Percentiles rank a stretch among this genome's conserved stretches.
Evolutionary conservation across 2,797 vertebrate species (phyloP).

Genomic region (Poeciliopsis infans): DNA sequence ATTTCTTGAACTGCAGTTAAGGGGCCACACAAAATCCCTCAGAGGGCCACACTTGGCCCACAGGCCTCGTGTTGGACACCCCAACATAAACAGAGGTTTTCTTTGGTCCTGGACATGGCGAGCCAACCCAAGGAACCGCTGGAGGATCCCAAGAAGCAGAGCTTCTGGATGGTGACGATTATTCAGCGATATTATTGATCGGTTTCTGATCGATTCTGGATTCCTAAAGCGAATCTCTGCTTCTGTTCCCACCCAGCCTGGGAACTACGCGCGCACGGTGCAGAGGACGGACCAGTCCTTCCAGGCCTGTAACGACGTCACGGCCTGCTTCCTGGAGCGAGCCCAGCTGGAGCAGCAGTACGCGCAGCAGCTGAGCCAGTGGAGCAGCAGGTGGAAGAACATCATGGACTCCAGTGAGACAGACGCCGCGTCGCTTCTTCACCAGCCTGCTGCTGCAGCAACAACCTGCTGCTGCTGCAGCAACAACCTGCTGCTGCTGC

Average conservation of each 20-base stretch:
- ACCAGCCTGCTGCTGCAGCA: too few relatives aligned
- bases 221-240: neutral
- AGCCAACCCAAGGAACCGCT: constrained; percentile 67
- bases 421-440: too few relatives aligned
- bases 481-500: too few relatives aligned
- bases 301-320: constrained; percentile 83
- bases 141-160: constrained; percentile 74
- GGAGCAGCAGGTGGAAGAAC: constrained; percentile 83
- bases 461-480: too few relatives aligned
- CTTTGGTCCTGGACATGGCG: constrained; percentile 67
- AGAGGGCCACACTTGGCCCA: too few relatives aligned
- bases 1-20: too few relatives aligned
- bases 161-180: constrained; percentile 84
- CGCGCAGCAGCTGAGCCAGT: constrained; percentile 81
- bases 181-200: neutral
- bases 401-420: constrained; percentile 82
- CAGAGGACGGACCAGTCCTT: constrained; percentile 80
- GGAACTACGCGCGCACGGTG: constrained; percentile 81
- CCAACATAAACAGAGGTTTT: constrained; percentile 24
- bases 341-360: constrained; percentile 87
- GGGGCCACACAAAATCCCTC: too few relatives aligned
- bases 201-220: neutral
- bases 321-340: constrained; percentile 85
- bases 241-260: constrained; percentile 69
- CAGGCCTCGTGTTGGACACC: neutral